These are phyloP conservation scores for Mythimna albipuncta DNA, from an alignment of 2,888 invertebrate genomes.

Conservation along the genomic window DNA sequence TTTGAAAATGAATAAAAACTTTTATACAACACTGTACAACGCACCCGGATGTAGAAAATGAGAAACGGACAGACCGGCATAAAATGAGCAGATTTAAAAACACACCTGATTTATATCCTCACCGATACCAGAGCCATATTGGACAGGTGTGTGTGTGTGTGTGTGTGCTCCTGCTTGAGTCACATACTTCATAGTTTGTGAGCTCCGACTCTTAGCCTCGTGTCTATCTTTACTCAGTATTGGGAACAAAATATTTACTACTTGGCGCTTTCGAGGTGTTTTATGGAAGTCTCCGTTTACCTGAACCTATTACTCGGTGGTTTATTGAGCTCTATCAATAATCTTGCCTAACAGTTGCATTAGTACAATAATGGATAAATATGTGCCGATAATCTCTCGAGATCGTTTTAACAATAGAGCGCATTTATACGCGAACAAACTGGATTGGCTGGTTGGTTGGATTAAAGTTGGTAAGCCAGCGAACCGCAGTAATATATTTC, in stretches of 20 bases:
- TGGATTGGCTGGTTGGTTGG: background rate
- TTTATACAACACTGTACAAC: background rate
- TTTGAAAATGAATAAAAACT: conserved; percentile 3
- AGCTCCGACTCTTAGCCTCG: conserved; percentile 8
- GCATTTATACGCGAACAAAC: background rate
- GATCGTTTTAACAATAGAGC: background rate
- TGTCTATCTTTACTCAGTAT: conserved; percentile 6
- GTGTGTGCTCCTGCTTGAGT: background rate
- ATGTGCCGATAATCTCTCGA: conserved; percentile 5
- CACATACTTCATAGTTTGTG: conserved; percentile 4
- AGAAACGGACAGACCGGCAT: background rate
- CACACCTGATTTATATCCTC: conserved; percentile 22
- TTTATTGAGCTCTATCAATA: background rate
- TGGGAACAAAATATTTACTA: conserved; percentile 5
- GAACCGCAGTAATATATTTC: conserved; percentile 25
- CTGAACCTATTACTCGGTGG: background rate
- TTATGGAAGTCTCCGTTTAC: conserved; percentile 3
- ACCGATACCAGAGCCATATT: background rate
- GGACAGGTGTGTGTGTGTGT: background rate
- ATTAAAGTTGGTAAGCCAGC: conserved; percentile 1
- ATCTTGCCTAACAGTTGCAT: conserved; percentile 1
- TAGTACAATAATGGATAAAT: background rate
- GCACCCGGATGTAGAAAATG: conserved; percentile 11
- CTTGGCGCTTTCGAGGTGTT: background rate
- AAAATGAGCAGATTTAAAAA: conserved; percentile 33